These are phyloP conservation scores for Coregonus clupeaformis DNA, from an alignment of 2,113 vertebrate genomes.

Conservation along the genomic window DNA sequence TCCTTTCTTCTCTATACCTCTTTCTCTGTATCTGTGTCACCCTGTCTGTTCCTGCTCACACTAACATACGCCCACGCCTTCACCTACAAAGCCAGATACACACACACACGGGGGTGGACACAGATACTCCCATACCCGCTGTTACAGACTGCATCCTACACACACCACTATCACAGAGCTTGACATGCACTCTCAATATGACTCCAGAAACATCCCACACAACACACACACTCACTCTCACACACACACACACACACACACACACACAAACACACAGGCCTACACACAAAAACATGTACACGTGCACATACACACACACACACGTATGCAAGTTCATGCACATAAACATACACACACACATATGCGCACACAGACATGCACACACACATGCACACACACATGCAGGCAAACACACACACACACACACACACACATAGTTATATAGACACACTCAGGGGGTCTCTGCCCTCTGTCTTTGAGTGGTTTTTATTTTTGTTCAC, in stretches of 20 bases:
- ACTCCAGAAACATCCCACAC: not conserved
- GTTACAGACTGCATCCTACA: conserved; percentile 60
- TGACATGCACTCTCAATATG: conserved; percentile 53
- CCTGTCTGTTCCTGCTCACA: conserved; percentile 19
- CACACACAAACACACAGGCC: conserved; percentile 35
- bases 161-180: conserved; percentile 51
- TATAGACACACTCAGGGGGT: too few relatives aligned
- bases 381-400: too few relatives aligned
- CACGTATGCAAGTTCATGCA: not conserved
- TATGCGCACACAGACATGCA: not conserved
- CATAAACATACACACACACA: not conserved
- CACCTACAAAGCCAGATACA: not conserved
- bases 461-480: conserved; percentile 19
- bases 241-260: conserved; percentile 7
- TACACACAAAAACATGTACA: too few relatives aligned
- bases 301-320: not conserved
- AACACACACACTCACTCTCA: not conserved
- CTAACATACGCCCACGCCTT: conserved; percentile 3
- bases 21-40: conserved; percentile 15
- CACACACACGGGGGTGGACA: conserved; percentile 33
- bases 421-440: too few relatives aligned
- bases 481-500: conserved; percentile 48
- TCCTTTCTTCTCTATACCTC: not conserved
- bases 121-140: conserved; percentile 41
- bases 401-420: too few relatives aligned